These are phyloP conservation scores for Pinna nobilis DNA, from an alignment of 1,140 invertebrate genomes.

Conservation along the genomic window DNA sequence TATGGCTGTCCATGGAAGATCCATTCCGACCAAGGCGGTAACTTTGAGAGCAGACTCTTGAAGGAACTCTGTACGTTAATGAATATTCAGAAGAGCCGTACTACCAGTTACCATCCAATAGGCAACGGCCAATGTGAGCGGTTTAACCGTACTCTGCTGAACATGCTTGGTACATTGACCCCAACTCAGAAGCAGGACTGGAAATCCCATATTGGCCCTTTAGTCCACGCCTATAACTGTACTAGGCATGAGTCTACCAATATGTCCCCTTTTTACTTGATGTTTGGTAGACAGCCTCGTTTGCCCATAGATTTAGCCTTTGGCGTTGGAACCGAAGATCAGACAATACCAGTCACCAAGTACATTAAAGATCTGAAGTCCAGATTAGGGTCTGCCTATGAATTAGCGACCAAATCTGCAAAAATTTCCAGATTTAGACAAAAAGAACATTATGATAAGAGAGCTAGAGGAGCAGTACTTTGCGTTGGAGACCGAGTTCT, in stretches of 20 bases:
- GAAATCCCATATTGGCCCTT: too few relatives aligned
- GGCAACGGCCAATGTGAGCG: not conserved
- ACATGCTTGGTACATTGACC: conserved; percentile 31
- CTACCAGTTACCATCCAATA: not conserved
- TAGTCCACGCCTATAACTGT: conserved; percentile 48
- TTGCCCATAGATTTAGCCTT: conserved; percentile 42
- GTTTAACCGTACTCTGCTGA: conserved; percentile 20
- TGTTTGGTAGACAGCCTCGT: conserved; percentile 45
- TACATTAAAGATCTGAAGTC: too few relatives aligned
- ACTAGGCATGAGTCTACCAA: conserved; percentile 40
- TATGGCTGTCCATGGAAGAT: not conserved
- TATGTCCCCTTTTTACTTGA: conserved; percentile 34
- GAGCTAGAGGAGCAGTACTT: too few relatives aligned
- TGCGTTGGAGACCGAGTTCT: not conserved
- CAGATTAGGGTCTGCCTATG: too few relatives aligned
- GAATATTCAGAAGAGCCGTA: not conserved
- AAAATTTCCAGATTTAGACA: too few relatives aligned
- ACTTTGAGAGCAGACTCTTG: not conserved
- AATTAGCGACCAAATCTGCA: too few relatives aligned
- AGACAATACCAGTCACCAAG: too few relatives aligned
- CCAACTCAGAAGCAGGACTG: conserved; percentile 28
- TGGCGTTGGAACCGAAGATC: not conserved
- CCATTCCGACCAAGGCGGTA: not conserved
- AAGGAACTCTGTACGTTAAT: not conserved
- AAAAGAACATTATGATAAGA: too few relatives aligned